Percentiles rank a stretch among this genome's conserved stretches.
These are phyloP conservation scores for Urocolius indicus DNA, from an alignment of 2,113 vertebrate genomes.

Conservation along the genomic window DNA sequence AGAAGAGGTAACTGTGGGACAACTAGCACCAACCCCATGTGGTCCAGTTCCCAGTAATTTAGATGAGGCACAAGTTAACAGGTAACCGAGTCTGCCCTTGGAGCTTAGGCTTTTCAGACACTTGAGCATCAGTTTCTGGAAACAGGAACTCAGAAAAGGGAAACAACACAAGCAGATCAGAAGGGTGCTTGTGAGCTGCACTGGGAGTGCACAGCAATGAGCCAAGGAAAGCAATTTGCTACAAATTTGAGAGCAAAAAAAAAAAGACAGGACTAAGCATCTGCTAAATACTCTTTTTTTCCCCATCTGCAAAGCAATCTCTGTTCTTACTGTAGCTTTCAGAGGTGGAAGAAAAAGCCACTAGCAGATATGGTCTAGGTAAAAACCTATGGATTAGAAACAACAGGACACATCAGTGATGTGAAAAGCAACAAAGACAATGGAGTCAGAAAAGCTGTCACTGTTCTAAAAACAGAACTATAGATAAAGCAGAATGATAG, in stretches of 20 bases:
- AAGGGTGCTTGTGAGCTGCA: conserved; percentile 15
- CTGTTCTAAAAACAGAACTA: background rate
- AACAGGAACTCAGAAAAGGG: background rate
- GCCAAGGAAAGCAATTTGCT: conserved; percentile 43
- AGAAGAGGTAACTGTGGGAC: background rate
- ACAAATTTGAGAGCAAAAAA: background rate
- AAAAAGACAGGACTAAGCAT: background rate
- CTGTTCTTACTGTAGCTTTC: background rate
- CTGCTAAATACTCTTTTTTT: background rate
- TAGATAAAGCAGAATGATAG: background rate
- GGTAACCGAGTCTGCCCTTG: background rate
- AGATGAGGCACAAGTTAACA: background rate
- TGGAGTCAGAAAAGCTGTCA: background rate
- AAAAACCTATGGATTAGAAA: background rate
- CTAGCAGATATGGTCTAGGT: background rate
- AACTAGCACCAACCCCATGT: background rate
- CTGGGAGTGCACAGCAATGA: conserved; percentile 33
- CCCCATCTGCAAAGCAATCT: background rate
- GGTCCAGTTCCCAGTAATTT: background rate
- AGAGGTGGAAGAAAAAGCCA: background rate
- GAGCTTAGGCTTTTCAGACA: background rate
- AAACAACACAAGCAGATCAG: background rate
- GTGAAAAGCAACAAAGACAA: background rate
- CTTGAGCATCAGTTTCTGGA: conserved; percentile 41
- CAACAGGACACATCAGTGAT: background rate